Conservation (phyloP, 1,140 invertebrate species). For the Drosophila grimshawi region DNA sequence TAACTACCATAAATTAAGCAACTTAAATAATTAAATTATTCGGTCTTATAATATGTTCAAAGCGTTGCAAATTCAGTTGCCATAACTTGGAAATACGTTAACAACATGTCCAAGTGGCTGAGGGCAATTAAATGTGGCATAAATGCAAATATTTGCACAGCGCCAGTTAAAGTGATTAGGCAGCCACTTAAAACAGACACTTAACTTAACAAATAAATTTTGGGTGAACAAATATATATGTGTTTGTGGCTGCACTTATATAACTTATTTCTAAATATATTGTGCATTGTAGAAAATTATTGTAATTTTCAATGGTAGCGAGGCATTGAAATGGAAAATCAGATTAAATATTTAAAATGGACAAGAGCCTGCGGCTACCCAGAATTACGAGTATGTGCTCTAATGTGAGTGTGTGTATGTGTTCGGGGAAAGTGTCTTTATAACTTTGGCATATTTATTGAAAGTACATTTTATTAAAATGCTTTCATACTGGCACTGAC, state of each 20-base stretch:
- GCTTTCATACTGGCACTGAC: slow-evolving; percentile 65
- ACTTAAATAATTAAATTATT: too few relatives aligned
- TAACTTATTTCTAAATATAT: slow-evolving; percentile 14
- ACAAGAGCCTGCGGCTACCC: slow-evolving; percentile 62
- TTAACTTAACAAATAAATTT: slow-evolving; percentile 4
- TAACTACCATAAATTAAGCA: too few relatives aligned
- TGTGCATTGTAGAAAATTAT: slow-evolving; percentile 34
- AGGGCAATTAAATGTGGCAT: slow-evolving; percentile 60
- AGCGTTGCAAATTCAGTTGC: slow-evolving; percentile 3
- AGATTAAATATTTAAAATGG: slow-evolving; percentile 81
- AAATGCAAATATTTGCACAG: slow-evolving; percentile 21
- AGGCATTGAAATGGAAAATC: slow-evolving; percentile 72
- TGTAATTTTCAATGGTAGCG: slow-evolving; percentile 44
- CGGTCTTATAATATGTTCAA: background rate
- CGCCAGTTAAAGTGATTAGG: slow-evolving; percentile 26
- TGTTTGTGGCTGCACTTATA: too few relatives aligned
- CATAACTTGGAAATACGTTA: slow-evolving; percentile 19
- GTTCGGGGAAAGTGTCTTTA: slow-evolving; percentile 36
- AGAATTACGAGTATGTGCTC: slow-evolving; percentile 37
- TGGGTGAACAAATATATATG: background rate
- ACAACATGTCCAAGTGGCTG: slow-evolving; percentile 31
- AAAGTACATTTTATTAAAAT: slow-evolving; percentile 80
- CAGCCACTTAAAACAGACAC: slow-evolving; percentile 49
- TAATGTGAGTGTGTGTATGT: slow-evolving; percentile 11
- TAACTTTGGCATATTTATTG: slow-evolving; percentile 72